These are phyloP conservation scores for Troides aeacus DNA, from an alignment of 2,888 invertebrate species.

Conservation along the genomic window DNA sequence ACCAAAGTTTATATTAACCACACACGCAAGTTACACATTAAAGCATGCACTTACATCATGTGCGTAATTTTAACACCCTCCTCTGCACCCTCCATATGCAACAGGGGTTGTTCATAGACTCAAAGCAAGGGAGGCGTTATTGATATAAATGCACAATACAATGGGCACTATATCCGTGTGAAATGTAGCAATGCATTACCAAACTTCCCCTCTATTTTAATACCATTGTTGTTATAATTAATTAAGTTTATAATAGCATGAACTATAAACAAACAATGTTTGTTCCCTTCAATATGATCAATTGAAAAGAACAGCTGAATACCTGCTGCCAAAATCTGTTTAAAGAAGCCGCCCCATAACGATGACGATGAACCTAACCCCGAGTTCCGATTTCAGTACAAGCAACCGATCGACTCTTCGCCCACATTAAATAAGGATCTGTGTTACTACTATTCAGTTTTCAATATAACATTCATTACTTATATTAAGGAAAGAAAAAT, in stretches of 20 bases:
- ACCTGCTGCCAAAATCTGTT: no score
- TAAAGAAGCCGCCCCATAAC: no score
- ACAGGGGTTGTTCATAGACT: constrained; percentile 25
- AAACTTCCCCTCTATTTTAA: constrained; percentile 28
- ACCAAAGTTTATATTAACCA: neutral
- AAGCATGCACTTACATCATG: constrained; percentile 45
- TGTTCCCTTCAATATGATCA: no score
- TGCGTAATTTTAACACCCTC: constrained; percentile 37
- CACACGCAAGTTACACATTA: constrained; percentile 21
- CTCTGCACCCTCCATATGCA: constrained; percentile 18
- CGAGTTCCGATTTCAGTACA: no score
- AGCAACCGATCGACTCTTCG: no score
- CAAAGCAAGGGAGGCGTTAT: constrained; percentile 33
- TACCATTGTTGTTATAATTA: constrained; percentile 18
- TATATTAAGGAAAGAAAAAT: neutral
- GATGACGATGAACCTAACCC: no score
- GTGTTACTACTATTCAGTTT: neutral
- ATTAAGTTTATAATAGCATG: constrained; percentile 2
- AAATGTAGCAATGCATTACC: constrained; percentile 38
- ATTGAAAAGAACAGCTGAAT: neutral
- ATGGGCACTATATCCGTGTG: constrained; percentile 39
- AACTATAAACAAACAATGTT: neutral
- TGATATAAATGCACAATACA: constrained; percentile 39
- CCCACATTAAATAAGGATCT: no score
- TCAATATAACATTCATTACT: neutral